These are phyloP conservation scores for Tortrix viridana DNA, from an alignment of 2,888 invertebrate genomes.

Conservation along the genomic window DNA sequence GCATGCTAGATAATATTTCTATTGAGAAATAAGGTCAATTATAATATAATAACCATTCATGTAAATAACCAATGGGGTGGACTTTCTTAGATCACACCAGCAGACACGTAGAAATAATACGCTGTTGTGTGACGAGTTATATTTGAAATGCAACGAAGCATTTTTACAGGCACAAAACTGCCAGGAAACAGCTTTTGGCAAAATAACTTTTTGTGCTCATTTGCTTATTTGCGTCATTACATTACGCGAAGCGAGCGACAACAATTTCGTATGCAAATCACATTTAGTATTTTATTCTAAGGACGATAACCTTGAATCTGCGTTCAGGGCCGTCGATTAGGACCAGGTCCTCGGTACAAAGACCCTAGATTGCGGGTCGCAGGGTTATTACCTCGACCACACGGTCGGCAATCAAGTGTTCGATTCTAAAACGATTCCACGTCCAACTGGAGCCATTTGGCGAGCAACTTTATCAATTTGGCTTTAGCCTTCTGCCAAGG, in stretches of 20 bases:
- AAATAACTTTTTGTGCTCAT: constrained; percentile 37
- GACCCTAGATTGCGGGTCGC: constrained; percentile 49
- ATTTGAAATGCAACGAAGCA: constrained; percentile 18
- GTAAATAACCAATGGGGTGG: constrained; percentile 23
- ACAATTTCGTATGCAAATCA: constrained; percentile 54
- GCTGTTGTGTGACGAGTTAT: constrained; percentile 19
- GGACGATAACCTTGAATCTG: constrained; percentile 47
- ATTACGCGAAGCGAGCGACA: constrained; percentile 48
- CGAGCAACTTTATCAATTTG: constrained; percentile 35
- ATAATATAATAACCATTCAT: constrained; percentile 26
- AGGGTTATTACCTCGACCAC: constrained; percentile 46
- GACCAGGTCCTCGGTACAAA: constrained; percentile 46
- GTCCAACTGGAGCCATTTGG: constrained; percentile 29
- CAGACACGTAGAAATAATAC: constrained; percentile 12
- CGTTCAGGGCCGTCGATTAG: constrained; percentile 44
- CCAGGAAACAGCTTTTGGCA: constrained; percentile 45
- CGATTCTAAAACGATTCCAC: constrained; percentile 27
- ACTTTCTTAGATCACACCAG: constrained; percentile 20
- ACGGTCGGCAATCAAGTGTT: constrained; percentile 42
- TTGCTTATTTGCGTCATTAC: constrained; percentile 53
- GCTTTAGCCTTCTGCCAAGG: constrained; percentile 19
- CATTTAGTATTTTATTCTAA: constrained; percentile 43
- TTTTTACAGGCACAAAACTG: constrained; percentile 48
- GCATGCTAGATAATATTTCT: neutral
- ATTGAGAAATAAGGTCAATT: constrained; percentile 28